A percentile compares a stretch with the other conserved stretches of the same genome.
These are phyloP conservation scores for Nyctalus aviator DNA, from an alignment of 2,797 vertebrate species.

Conservation along the genomic window DNA sequence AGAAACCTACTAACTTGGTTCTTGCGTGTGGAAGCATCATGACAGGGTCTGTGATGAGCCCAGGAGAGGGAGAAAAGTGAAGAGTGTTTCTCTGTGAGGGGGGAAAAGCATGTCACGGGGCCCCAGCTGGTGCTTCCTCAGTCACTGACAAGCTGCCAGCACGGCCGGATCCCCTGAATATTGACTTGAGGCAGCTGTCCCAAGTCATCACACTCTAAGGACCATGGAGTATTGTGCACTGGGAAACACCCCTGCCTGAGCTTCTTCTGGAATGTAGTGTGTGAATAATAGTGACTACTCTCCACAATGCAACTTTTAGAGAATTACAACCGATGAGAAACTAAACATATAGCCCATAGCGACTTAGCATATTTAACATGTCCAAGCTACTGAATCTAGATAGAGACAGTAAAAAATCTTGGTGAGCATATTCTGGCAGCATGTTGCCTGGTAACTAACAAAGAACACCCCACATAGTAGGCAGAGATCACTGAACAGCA, in stretches of 20 bases:
- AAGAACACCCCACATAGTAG: slow-evolving; percentile 35
- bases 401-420: slow-evolving; percentile 43
- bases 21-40: neutral
- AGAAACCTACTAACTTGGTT: neutral
- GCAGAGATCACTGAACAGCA: slow-evolving; percentile 23
- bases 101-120: neutral
- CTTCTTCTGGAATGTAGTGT: slow-evolving; percentile 54
- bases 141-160: slow-evolving; percentile 55
- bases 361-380: slow-evolving; percentile 26
- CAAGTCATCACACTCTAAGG: slow-evolving; percentile 48
- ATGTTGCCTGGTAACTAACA: slow-evolving; percentile 51
- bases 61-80: neutral
- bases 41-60: neutral
- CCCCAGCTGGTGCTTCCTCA: slow-evolving; percentile 43
- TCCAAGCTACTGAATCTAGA: slow-evolving; percentile 52
- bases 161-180: slow-evolving; percentile 24
- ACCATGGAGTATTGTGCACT: slow-evolving; percentile 10
- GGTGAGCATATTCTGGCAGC: slow-evolving; percentile 40
- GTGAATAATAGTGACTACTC: slow-evolving; percentile 14
- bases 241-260: slow-evolving; percentile 58
- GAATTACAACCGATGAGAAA: slow-evolving; percentile 47
- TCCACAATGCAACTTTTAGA: slow-evolving; percentile 28
- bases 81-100: neutral
- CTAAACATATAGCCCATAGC: neutral
- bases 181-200: slow-evolving; percentile 59